Conservation (phyloP, 2,113 vertebrate genomes). For the Nothoprocta perdicaria region DNA sequence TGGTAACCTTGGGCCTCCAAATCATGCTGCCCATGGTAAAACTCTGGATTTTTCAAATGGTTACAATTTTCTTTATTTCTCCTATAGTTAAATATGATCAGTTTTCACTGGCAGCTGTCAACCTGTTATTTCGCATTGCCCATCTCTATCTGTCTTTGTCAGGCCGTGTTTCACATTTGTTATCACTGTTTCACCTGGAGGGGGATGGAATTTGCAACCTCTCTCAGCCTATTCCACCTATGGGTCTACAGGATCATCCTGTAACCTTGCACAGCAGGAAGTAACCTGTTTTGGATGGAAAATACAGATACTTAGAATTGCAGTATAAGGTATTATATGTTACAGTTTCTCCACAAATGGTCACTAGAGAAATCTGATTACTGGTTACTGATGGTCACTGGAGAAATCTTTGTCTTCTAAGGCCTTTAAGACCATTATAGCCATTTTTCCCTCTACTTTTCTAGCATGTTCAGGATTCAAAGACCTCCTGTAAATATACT, state of each 20-base stretch:
- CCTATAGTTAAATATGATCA: background rate
- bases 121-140: background rate
- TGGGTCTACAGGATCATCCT: background rate
- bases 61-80: background rate
- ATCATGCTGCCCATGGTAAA: background rate
- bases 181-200: background rate
- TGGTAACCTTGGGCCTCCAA: background rate
- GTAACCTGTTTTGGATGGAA: background rate
- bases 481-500: background rate
- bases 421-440: background rate
- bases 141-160: background rate
- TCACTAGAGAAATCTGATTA: background rate
- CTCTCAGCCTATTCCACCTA: background rate
- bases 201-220: background rate
- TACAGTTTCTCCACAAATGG: background rate
- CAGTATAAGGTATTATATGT: background rate
- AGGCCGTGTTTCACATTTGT: background rate
- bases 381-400: background rate
- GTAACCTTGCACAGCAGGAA: background rate
- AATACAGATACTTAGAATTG: background rate
- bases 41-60: background rate
- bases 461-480: background rate
- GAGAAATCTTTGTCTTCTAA: background rate
- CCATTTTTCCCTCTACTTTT: background rate
- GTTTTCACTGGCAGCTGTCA: background rate